Evolutionary conservation across 2,888 invertebrate species (phyloP).

Genomic region (Drosophila parthenogenetica): DNA sequence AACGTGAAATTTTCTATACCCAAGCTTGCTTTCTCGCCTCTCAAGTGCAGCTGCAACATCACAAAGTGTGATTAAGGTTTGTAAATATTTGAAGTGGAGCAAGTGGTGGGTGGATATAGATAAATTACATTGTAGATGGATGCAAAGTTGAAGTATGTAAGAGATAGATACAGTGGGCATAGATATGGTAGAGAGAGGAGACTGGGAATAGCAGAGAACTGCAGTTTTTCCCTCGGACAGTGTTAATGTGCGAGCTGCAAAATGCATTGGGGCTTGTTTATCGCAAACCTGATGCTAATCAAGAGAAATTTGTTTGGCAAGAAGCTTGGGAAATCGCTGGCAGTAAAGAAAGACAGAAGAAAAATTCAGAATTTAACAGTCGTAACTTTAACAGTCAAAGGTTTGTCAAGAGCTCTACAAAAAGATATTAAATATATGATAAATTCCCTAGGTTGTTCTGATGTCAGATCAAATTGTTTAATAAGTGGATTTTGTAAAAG

Average conservation of each 20-base stretch:
- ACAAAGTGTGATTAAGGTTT: constrained; percentile 67
- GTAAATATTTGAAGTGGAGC: constrained; percentile 58
- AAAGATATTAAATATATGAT: no score
- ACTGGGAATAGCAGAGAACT: not conserved
- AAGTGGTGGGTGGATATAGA: constrained; percentile 30
- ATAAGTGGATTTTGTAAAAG: no score
- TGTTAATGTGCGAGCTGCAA: constrained; percentile 19
- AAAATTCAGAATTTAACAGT: no score
- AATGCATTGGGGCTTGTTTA: constrained; percentile 17
- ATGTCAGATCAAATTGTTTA: no score
- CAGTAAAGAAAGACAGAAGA: not conserved
- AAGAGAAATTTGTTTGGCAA: constrained; percentile 18
- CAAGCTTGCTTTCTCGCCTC: constrained; percentile 37
- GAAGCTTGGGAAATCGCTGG: not conserved
- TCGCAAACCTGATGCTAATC: constrained; percentile 37
- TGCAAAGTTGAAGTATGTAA: not conserved
- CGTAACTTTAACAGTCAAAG: no score
- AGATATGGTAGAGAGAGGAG: not conserved
- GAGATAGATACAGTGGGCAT: not conserved
- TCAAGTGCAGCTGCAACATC: constrained; percentile 43
- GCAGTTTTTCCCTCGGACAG: not conserved
- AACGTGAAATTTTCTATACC: constrained; percentile 54
- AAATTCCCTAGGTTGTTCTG: no score
- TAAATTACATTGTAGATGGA: constrained; percentile 41
- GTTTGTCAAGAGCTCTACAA: no score